phyloP scores from a whole-genome alignment of 2,888 invertebrate species.

The Pardosa pseudoannulata region DNA sequence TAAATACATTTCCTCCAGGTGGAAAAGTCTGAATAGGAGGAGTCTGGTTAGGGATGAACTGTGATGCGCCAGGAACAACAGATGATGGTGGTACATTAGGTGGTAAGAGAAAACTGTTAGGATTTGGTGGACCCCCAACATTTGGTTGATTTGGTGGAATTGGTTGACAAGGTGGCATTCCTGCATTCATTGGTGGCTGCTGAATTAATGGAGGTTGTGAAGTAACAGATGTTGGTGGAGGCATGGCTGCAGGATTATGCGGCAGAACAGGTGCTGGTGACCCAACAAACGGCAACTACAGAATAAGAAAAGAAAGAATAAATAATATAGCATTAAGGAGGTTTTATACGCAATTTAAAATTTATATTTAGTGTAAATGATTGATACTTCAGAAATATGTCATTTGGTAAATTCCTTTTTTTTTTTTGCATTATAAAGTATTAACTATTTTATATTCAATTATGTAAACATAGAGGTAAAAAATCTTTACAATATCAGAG shows the following conservation, averaged over 20 bases:
- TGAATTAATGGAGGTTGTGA: constrained; percentile 22
- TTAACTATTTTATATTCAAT: too few species aligned
- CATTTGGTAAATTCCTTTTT: too few species aligned
- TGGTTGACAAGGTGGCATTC: constrained; percentile 13
- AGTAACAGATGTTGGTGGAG: constrained; percentile 27
- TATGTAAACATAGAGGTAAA: too few species aligned
- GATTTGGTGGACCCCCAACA: background rate
- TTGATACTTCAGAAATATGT: too few species aligned
- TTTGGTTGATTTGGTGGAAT: constrained; percentile 7
- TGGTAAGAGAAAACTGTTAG: constrained; percentile 32
- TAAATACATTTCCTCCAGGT: constrained; percentile 22
- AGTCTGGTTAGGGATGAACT: constrained; percentile 40
- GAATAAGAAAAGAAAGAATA: too few species aligned
- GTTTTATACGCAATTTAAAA: too few species aligned
- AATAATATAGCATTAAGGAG: too few species aligned
- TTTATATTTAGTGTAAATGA: too few species aligned
- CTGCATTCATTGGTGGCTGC: constrained; percentile 24
- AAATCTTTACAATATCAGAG: too few species aligned
- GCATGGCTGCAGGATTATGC: constrained; percentile 8
- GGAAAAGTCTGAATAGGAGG: constrained; percentile 26
- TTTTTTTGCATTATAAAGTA: too few species aligned
- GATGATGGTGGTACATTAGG: constrained; percentile 32
- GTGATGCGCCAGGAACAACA: constrained; percentile 30
- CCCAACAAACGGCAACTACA: constrained; percentile 31
- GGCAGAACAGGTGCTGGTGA: constrained; percentile 9